Evolutionary conservation across 2,113 vertebrate species (phyloP), one percentile per base, ranked within the genome.

Genomic region (Caracal caracal): DNA sequence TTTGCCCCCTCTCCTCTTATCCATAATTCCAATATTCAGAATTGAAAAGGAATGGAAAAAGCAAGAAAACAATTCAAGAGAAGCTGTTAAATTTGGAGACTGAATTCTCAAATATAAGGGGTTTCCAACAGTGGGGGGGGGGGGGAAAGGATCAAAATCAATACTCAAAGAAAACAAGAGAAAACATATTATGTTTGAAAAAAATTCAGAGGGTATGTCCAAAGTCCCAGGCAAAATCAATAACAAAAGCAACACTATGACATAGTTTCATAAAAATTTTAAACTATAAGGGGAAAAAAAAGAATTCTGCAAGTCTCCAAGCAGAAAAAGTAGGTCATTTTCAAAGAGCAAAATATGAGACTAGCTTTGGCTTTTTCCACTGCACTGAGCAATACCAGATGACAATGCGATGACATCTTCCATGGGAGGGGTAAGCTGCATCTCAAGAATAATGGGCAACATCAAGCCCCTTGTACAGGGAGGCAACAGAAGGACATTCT

Each of bases 301-400:
- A 92, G 59, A 96, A 94, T 88, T 91, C 88, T 95, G n/a, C 59
- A 95, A 88, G 89, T 91, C 94, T 93, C 61, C 73, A 85, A 94
- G 71, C 53, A 91, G 70, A 93, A 97, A 96, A 97, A 92, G 80
- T 86, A 96, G 95, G 93, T 96, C 88, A 91, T 97, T 96, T 95
- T 97, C 94, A 95, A 78, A 88, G 76, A 96, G 79, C 33, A 76
- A 90, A 93, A 51, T 91, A 97, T 81, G 59, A 91, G 80, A 70
- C 43, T 76, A 92, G 70, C 90, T 92, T 91, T 84, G 80, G 63
- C 80, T 92, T 96, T 97, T 93, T 88, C 90, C 24, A 59, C 56
- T 90, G 89, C 35, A 88, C 33, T 84, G 75, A 97, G 33, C 56
- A 94, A 79, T 51, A 49, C 28, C 40, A 80, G 37, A 81, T 53